Conservation (phyloP, 1,140 invertebrate genomes). For the Pseudomyrmex flavicornis region DNA sequence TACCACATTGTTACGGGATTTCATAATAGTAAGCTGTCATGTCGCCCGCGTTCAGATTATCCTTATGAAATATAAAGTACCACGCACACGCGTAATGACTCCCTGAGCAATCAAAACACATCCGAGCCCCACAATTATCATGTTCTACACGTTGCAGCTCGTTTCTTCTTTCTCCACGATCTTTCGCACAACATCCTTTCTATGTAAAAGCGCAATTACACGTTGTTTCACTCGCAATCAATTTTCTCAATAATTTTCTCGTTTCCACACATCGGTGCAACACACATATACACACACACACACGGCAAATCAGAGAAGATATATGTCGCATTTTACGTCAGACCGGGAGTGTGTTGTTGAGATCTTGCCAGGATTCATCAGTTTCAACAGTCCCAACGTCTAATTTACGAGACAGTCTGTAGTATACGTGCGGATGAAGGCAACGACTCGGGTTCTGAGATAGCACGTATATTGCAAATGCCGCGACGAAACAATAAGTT, state of each 20-base stretch:
- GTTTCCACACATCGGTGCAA: neutral
- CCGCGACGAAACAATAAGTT: constrained; percentile 63
- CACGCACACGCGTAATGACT: constrained; percentile 25
- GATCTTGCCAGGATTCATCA: constrained; percentile 3
- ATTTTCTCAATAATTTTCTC: constrained; percentile 4
- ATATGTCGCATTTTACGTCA: constrained; percentile 8
- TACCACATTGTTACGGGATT: neutral
- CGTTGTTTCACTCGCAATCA: constrained; percentile 32
- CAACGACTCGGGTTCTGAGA: constrained; percentile 32
- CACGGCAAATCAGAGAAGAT: constrained; percentile 7
- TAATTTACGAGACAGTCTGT: neutral
- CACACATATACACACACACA: neutral
- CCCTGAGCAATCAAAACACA: constrained; percentile 48
- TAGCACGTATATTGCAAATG: constrained; percentile 48
- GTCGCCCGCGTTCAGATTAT: constrained; percentile 23
- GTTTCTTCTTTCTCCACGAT: constrained; percentile 16
- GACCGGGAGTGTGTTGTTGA: neutral
- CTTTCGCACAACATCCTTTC: constrained; percentile 41
- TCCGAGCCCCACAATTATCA: constrained; percentile 35
- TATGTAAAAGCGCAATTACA: constrained; percentile 36
- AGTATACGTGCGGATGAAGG: constrained; percentile 2
- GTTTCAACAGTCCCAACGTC: constrained; percentile 13
- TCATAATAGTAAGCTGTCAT: constrained; percentile 48
- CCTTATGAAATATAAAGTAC: constrained; percentile 52
- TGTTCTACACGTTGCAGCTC: constrained; percentile 25